A percentile compares a stretch with the other conserved stretches of the same genome.
Evolutionary conservation across 2,113 vertebrate genomes (phyloP).

Genomic region (Rissa tridactyla): DNA sequence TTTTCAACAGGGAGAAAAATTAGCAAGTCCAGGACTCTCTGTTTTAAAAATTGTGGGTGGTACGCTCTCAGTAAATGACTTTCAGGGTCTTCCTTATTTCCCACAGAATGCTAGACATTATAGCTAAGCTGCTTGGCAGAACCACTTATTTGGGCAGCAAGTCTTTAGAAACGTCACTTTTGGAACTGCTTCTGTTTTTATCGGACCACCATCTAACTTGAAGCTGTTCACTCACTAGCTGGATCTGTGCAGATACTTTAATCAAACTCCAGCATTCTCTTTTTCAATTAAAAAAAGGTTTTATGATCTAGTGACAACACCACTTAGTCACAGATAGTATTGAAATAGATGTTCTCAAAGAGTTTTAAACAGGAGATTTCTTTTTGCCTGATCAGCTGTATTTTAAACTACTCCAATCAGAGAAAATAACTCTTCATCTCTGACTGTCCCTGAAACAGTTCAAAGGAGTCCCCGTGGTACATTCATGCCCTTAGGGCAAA

Average conservation of each 20-base stretch:
- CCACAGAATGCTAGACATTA: neutral
- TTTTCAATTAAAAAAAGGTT: neutral
- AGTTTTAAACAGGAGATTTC: neutral
- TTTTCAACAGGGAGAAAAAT: neutral
- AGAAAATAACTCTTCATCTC: constrained; percentile 14
- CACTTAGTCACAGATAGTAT: neutral
- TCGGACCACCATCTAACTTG: neutral
- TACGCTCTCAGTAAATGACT: neutral
- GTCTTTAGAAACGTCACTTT: neutral
- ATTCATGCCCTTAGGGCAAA: neutral
- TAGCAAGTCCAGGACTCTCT: neutral
- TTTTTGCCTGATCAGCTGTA: constrained; percentile 7
- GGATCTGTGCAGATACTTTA: neutral
- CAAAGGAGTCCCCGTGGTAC: neutral
- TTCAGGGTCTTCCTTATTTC: neutral
- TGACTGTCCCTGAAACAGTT: neutral
- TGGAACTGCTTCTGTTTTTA: neutral
- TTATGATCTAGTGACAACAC: neutral
- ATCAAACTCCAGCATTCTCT: neutral
- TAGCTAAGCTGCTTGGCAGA: neutral
- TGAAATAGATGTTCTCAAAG: neutral
- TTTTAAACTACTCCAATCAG: neutral
- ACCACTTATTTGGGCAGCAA: neutral
- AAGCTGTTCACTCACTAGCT: neutral
- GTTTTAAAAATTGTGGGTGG: neutral